Base-by-base conservation (phyloP, 2,888 invertebrate species). In the Thumatha senex region DNA sequence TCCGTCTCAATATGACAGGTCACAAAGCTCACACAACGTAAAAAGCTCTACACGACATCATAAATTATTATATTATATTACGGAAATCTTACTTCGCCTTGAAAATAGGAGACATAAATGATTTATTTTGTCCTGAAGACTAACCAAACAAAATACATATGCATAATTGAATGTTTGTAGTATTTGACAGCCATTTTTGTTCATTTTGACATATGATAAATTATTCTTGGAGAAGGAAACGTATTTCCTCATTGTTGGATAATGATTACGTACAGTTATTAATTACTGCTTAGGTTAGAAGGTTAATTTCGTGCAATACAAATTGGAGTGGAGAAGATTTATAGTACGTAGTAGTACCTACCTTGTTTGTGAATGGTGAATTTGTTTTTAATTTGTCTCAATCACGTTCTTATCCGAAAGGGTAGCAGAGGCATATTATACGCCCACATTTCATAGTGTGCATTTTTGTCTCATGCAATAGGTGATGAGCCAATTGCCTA, bases 1-100 rank as follows among this genome's bases (percentile, higher is more conserved):
- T 72, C 63, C 64, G 69, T 60, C 75, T 67, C 45, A 55, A 55
- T 59, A 65, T 70, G 72, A 73, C 70, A 69, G 63, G 73, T 72
- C 70, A 72, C 69, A 78, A 78, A 78, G 79, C 76, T 73, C 74
- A 72, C 68, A 59, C 57, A 61, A 56, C 43, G 53, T 54, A 53
- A 55, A 59, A 62, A 56, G 63, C 54, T 60, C 56, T 58, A 45
- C 40, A 50, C 64, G 63, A 72, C 63, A 70, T 76, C 72, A 76
- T 72, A 76, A 75, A 78, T 77, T 59, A 61, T 61, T 31, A 31
- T 31, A 31, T 31, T 31, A 10, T 30, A 36, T 44, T 54, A 54
- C 36, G 30, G 52, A 48, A 52, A 52, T 52, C 40, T 41, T 54
- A 74, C 18, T 43, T 47, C 30, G 47, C 51, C 51, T 51, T 51